phyloP scores from a whole-genome alignment of 2,797 vertebrate genomes.

The Nyctibius grandis region DNA sequence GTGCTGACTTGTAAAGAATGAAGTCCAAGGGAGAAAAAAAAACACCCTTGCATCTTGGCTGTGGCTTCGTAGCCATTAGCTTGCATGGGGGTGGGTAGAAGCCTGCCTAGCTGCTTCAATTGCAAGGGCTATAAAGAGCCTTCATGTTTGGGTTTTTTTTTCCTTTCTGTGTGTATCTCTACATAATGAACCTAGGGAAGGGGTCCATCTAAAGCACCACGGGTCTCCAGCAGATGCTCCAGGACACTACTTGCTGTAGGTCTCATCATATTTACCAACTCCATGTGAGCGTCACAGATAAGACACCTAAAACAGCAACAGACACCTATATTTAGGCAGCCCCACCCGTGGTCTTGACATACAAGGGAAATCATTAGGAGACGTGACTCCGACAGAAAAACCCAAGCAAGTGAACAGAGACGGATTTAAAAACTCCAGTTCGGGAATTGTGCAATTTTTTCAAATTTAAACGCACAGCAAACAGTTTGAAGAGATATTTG shows the following conservation, averaged over 20 bases:
- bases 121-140: not conserved
- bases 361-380: not conserved
- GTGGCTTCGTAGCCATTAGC: not conserved
- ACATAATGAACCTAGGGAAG: not conserved
- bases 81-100: not conserved
- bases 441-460: not conserved
- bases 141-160: accelerated
- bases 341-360: not conserved
- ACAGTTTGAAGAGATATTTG: not conserved
- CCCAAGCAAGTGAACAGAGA: not conserved
- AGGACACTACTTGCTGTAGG: not conserved
- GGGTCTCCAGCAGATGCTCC: not conserved
- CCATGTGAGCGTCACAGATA: not conserved
- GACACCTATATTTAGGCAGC: not conserved
- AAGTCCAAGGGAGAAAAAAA: not conserved
- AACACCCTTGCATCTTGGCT: not conserved
- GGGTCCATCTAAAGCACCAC: not conserved
- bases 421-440: not conserved
- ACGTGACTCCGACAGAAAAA: not conserved
- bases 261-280: not conserved
- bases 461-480: not conserved
- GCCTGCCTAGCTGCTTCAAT: not conserved
- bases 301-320: not conserved
- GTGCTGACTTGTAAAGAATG: not conserved
- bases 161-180: not conserved